phyloP scores from a whole-genome alignment of 2,113 vertebrate genomes.

The Gadus chalcogrammus region DNA sequence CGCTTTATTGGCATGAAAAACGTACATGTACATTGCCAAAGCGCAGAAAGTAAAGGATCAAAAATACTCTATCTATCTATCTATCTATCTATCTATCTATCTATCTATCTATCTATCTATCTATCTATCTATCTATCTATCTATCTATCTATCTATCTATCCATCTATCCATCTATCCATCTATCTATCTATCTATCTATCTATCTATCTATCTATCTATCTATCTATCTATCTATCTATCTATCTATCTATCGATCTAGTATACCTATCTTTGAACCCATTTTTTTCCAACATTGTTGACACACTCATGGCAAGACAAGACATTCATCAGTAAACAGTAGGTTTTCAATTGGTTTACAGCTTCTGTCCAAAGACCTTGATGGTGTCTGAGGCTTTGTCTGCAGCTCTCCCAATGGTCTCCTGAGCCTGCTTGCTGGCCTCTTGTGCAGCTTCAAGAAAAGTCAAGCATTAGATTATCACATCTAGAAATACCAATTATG shows the following conservation, averaged over 20 bases:
- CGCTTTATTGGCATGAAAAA: too few relatives aligned
- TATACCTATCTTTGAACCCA: background rate
- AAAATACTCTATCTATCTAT: background rate
- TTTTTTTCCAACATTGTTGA: constrained; percentile 5
- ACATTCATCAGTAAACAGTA: background rate
- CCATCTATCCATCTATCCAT: too few relatives aligned
- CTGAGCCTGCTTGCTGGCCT: constrained; percentile 70
- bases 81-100: background rate
- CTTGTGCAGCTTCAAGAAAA: constrained; percentile 65
- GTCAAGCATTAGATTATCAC: constrained; percentile 18
- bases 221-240: too few relatives aligned
- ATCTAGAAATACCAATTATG: background rate
- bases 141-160: constrained; percentile 2
- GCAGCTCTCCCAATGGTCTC: constrained; percentile 65
- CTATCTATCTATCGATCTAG: background rate
- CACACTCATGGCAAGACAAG: background rate
- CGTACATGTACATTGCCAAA: too few relatives aligned
- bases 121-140: background rate
- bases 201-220: too few relatives aligned
- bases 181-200: too few relatives aligned
- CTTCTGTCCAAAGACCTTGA: constrained; percentile 74
- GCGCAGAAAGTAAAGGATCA: too few relatives aligned
- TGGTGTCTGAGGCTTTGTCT: constrained; percentile 66
- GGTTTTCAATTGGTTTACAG: constrained; percentile 60
- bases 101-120: background rate